Percentiles rank a stretch among this genome's conserved stretches.
phyloP scores from a whole-genome alignment of 2,888 invertebrate genomes.

The Caprella mutica region DNA sequence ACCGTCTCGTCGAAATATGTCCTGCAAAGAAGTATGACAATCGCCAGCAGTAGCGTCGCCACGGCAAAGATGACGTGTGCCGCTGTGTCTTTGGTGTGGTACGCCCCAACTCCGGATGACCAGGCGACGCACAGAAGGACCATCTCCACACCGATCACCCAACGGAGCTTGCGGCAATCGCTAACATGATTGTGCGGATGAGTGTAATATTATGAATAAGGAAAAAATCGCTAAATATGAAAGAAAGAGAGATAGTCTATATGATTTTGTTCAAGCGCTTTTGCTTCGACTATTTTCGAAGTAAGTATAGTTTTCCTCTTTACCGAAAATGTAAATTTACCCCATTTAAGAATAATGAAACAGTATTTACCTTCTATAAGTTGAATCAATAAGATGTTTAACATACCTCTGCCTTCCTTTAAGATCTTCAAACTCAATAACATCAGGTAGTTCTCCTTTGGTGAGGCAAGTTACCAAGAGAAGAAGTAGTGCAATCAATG shows the following conservation, averaged over 20 bases:
- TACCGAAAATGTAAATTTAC: too few species aligned
- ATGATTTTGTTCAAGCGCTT: too few species aligned
- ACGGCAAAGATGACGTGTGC: conserved; percentile 13
- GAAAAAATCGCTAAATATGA: too few species aligned
- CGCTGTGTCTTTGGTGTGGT: conserved; percentile 1
- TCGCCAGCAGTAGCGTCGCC: conserved; percentile 23
- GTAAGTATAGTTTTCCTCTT: too few species aligned
- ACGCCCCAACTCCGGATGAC: conserved; percentile 13
- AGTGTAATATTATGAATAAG: too few species aligned
- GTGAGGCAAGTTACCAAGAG: conserved; percentile 15
- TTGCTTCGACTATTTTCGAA: too few species aligned
- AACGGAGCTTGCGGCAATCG: conserved; percentile 27
- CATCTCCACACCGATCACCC: conserved; percentile 24
- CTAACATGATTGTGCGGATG: too few species aligned
- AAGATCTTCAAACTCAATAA: conserved; percentile 15
- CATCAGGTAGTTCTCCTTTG: conserved; percentile 16
- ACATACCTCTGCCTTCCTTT: conserved; percentile 25
- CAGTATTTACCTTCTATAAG: too few species aligned
- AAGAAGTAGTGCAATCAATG: conserved; percentile 9
- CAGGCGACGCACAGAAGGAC: conserved; percentile 20
- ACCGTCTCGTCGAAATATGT: conserved; percentile 30
- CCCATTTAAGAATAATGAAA: too few species aligned
- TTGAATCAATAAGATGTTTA: too few species aligned
- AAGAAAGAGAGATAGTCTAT: too few species aligned
- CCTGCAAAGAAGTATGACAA: conserved; percentile 20